A percentile compares a stretch with the other conserved stretches of the same genome.
Conservation (phyloP, 2,888 invertebrate genomes). For the Ephialtes manifestator region DNA sequence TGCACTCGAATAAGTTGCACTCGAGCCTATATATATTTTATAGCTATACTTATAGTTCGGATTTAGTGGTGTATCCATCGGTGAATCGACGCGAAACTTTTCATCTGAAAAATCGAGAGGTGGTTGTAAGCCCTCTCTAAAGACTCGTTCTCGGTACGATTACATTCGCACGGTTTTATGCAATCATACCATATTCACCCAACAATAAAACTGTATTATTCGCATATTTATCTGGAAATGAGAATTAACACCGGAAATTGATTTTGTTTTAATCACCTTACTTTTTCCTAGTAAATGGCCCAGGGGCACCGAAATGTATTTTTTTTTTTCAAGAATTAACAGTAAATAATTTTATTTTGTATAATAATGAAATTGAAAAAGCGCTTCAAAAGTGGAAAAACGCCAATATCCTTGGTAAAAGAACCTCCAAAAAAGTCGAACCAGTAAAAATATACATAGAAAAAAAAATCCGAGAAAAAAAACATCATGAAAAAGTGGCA, state of each 20-base stretch:
- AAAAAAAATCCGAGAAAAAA: too few species aligned
- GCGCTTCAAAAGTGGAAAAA: too few species aligned
- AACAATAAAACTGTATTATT: slow-evolving; percentile 5
- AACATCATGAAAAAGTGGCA: too few species aligned
- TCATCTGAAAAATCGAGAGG: slow-evolving; percentile 31
- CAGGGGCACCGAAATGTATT: too few species aligned
- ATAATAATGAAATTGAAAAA: too few species aligned
- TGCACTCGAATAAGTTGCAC: slow-evolving; percentile 38
- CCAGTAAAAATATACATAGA: too few species aligned
- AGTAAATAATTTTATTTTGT: too few species aligned
- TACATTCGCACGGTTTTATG: background rate
- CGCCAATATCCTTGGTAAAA: too few species aligned
- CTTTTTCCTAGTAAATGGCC: too few species aligned
- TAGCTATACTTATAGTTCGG: slow-evolving; percentile 14
- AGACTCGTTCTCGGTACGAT: background rate
- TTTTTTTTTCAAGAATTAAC: too few species aligned
- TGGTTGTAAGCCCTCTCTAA: slow-evolving; percentile 4
- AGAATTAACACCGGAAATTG: background rate
- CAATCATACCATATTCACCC: background rate
- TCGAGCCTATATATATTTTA: slow-evolving; percentile 30
- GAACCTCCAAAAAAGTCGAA: too few species aligned
- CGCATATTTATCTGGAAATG: background rate
- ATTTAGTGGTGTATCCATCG: slow-evolving; percentile 4
- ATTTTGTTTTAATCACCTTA: background rate
- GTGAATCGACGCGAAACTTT: slow-evolving; percentile 30